These are phyloP conservation scores for Ceyx margarethae DNA, from an alignment of 2,113 vertebrate species.

Conservation along the genomic window DNA sequence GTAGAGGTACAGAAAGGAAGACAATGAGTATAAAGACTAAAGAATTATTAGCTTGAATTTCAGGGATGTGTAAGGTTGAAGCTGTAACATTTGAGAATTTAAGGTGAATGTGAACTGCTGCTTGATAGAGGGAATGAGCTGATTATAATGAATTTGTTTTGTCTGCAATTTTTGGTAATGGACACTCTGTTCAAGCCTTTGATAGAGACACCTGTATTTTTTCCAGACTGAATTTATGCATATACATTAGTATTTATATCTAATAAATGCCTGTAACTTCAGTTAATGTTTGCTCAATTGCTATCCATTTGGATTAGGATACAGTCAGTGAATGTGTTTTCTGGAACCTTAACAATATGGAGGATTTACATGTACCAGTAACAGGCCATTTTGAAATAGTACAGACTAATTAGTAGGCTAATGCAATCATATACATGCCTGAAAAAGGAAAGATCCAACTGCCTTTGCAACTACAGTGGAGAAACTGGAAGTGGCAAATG, in stretches of 20 bases:
- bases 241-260: neutral
- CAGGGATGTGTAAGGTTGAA: neutral
- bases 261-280: neutral
- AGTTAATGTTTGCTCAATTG: neutral
- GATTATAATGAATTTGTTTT: neutral
- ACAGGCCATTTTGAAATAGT: neutral
- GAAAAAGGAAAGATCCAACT: neutral
- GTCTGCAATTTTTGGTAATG: neutral
- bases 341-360: neutral
- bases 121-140: neutral
- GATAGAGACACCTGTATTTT: neutral
- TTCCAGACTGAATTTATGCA: neutral
- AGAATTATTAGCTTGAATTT: neutral
- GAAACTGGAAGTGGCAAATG: neutral
- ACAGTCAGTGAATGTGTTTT: neutral
- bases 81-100: neutral
- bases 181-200: neutral
- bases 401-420: neutral
- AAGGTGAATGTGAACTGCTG: neutral
- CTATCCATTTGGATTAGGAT: neutral
- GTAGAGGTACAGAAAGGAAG: neutral
- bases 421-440: neutral
- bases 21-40: neutral
- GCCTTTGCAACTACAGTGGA: neutral
- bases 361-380: neutral